Conservation (phyloP, 2,797 vertebrate genomes). For the Gymnoscopelus braueri region DNA sequence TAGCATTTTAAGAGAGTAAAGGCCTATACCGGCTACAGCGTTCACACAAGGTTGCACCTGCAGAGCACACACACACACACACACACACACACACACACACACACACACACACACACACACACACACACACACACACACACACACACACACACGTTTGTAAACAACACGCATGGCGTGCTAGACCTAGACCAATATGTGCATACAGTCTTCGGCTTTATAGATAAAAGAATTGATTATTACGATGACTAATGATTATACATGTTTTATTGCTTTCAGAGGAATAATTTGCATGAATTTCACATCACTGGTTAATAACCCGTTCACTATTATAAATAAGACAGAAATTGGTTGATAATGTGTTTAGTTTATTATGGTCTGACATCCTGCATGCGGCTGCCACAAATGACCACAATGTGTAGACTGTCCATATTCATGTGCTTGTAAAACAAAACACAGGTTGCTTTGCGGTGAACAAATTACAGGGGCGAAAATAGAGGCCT, state of each 20-base stretch:
- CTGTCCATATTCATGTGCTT: neutral
- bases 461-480: too few species aligned
- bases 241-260: constrained; percentile 90
- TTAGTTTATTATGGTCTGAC: constrained; percentile 81
- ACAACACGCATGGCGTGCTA: constrained; percentile 35
- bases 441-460: neutral
- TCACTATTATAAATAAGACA: constrained; percentile 90
- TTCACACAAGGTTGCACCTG: constrained; percentile 69
- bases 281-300: constrained; percentile 93
- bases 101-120: constrained; percentile 33
- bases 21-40: constrained; percentile 67
- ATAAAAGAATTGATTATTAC: constrained; percentile 84
- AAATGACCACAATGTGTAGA: constrained; percentile 16
- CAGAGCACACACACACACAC: constrained; percentile 31
- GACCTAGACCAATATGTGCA: neutral
- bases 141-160: constrained; percentile 74
- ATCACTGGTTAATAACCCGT: constrained; percentile 93
- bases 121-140: constrained; percentile 25
- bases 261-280: constrained; percentile 90
- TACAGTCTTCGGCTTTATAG: neutral
- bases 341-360: constrained; percentile 91
- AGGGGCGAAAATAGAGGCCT: too few species aligned
- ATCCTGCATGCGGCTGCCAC: constrained; percentile 3
- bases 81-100: constrained; percentile 1
- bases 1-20: constrained; percentile 85